phyloP scores from a whole-genome alignment of 1,140 invertebrate species.

The Drosophila tsacasi region DNA sequence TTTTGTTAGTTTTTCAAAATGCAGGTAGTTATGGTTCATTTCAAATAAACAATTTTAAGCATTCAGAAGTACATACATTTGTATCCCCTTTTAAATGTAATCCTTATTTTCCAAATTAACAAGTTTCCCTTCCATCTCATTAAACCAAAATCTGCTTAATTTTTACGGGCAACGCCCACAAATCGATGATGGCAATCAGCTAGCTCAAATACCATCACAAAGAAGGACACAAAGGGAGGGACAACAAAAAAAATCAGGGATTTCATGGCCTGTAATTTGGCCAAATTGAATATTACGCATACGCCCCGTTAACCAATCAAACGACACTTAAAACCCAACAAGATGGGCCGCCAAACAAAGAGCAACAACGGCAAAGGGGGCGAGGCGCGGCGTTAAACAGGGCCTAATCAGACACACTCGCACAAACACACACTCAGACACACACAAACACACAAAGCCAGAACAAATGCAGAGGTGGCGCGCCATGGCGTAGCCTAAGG shows the following conservation, averaged over 20 bases:
- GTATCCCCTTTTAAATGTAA: constrained; percentile 19
- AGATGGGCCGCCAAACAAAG: constrained; percentile 16
- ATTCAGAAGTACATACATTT: background rate
- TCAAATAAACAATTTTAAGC: background rate
- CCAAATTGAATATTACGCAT: constrained; percentile 77
- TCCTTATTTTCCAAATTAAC: constrained; percentile 33
- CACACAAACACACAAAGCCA: background rate
- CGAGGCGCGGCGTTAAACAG: constrained; percentile 36
- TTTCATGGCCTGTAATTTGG: constrained; percentile 57
- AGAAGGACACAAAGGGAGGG: background rate
- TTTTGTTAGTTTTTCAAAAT: background rate
- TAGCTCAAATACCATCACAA: constrained; percentile 26
- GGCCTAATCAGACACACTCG: constrained; percentile 62
- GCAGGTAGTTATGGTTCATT: background rate
- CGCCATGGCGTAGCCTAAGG: background rate
- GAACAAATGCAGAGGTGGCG: constrained; percentile 4
- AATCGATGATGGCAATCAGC: constrained; percentile 67
- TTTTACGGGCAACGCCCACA: constrained; percentile 35
- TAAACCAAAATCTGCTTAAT: constrained; percentile 13
- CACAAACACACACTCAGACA: constrained; percentile 15
- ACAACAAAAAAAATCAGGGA: constrained; percentile 2
- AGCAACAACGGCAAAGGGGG: constrained; percentile 24
- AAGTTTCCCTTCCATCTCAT: constrained; percentile 8
- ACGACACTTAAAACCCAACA: constrained; percentile 59
- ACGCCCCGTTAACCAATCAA: constrained; percentile 57